Base-by-base conservation (phyloP, 2,888 invertebrate genomes). In the Syrphus vitripennis region DNA sequence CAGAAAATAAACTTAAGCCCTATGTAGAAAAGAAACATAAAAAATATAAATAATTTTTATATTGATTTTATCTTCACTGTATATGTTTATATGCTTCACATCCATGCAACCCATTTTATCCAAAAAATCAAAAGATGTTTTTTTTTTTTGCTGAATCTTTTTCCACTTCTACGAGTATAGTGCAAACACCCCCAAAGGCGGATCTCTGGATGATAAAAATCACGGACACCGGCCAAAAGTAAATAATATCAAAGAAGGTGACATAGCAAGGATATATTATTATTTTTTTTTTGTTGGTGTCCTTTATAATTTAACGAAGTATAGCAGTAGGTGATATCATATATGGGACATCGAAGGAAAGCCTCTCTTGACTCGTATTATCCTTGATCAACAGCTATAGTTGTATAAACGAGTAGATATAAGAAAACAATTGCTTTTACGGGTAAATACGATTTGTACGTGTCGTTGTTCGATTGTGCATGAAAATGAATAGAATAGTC, bases 351-450 rank as follows among this genome's bases (percentile, higher is more conserved):
- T 34, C n/a, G n/a, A 59, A 19, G 37, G 3, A 29, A 19, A n/a
- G 6, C 37, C 37, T 61, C 37, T 61, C 59, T 37, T 61, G 21
- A 61, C 21, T 40, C n/a, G 37, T 40, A 40, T 37, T 61, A 75
- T 79, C 74, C 83, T 74, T 63, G 34, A 26, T 53, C 40, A 21
- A 53, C 19, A 65, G 9, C 26, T 53, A 31, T 48, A 26, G 19
- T 6, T 12, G 10, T 9, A 10, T 16, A 42, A 1, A 24, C 12
- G 14, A 40, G 4, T 10, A 4, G 57, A 12, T 57, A 16, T 34
- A 37, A 53, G 70, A 74, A 78, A 83, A 83, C 79, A 79, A 79
- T 75, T 24, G 29, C 24, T 75, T 75, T 19, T 79, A 48, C 50
- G 70, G 4, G 26, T 24, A 59, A 37, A 37, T 21, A 37, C 57